Percentiles rank a stretch among this genome's conserved stretches.
Evolutionary conservation across 2,797 vertebrate species (phyloP).

Genomic region (Rhinatrema bivittatum): DNA sequence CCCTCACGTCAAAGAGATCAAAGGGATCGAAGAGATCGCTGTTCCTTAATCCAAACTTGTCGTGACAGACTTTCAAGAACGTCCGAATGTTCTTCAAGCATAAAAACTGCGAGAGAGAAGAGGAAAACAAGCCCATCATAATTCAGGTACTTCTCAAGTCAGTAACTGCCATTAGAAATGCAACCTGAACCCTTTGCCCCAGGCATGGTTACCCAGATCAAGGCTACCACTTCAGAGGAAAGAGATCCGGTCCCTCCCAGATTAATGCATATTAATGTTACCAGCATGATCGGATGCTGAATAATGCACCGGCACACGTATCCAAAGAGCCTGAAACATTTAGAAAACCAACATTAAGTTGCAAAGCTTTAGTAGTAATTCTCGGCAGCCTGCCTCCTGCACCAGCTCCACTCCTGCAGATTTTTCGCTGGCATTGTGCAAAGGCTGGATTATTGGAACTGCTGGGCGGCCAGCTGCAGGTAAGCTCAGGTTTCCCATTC

Average conservation of each 20-base stretch:
- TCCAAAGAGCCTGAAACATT: too few relatives aligned
- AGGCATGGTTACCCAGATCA: too few relatives aligned
- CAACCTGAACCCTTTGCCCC: too few relatives aligned
- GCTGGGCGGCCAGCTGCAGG: background rate
- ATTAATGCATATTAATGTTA: too few relatives aligned
- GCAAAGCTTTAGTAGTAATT: background rate
- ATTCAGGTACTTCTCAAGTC: too few relatives aligned
- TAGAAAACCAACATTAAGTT: too few relatives aligned
- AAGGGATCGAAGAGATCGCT: constrained; percentile 96
- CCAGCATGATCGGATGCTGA: too few relatives aligned
- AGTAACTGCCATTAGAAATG: too few relatives aligned
- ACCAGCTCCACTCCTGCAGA: background rate
- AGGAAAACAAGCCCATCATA: background rate
- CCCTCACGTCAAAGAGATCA: constrained; percentile 92
- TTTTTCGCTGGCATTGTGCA: background rate
- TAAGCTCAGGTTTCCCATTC: background rate
- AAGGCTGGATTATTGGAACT: constrained; percentile 1
- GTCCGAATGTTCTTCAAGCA: constrained; percentile 97
- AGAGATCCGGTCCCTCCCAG: too few relatives aligned
- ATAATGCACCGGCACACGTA: too few relatives aligned
- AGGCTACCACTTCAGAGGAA: too few relatives aligned
- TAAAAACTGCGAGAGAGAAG: constrained; percentile 73
- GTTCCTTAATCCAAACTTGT: constrained; percentile 87
- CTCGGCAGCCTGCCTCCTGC: background rate
- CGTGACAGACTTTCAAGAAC: constrained; percentile 93